Evolutionary conservation across 2,113 vertebrate genomes (phyloP).

Genomic region (Hippoglossus stenolepis): DNA sequence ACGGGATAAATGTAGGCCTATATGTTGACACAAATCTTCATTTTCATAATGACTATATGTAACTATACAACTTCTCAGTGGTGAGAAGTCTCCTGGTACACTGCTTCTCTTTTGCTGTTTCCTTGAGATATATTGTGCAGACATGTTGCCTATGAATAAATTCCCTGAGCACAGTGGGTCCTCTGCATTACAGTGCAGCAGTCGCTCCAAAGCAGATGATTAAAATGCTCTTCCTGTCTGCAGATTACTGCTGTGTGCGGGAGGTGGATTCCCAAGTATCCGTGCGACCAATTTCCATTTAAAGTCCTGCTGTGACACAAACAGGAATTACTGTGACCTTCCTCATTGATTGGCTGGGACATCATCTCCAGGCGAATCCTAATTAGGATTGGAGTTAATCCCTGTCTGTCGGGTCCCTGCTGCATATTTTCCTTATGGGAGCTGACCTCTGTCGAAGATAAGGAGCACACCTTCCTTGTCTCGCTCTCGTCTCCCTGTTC

Average conservation of each 20-base stretch:
- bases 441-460: conserved; percentile 80
- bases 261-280: conserved; percentile 42
- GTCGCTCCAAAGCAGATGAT: conserved; percentile 51
- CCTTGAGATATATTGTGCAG: conserved; percentile 4
- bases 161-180: conserved; percentile 22
- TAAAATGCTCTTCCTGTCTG: conserved; percentile 57
- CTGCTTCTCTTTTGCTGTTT: background rate
- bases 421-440: conserved; percentile 69
- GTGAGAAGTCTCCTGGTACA: too few species aligned
- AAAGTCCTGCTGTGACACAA: conserved; percentile 58
- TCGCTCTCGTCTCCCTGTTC: conserved; percentile 29
- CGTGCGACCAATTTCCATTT: conserved; percentile 66
- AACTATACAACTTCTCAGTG: background rate
- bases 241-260: conserved; percentile 51
- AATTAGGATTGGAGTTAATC: conserved; percentile 81
- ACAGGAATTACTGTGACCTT: conserved; percentile 74
- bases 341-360: conserved; percentile 74
- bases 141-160: conserved; percentile 16
- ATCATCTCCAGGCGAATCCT: conserved; percentile 65
- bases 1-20: background rate
- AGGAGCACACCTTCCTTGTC: conserved; percentile 70
- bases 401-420: conserved; percentile 70
- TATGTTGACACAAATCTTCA: background rate
- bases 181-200: conserved; percentile 42
- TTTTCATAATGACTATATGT: background rate